phyloP scores from a whole-genome alignment of 2,888 invertebrate genomes.

The Chaetogeoica ovagalla region DNA sequence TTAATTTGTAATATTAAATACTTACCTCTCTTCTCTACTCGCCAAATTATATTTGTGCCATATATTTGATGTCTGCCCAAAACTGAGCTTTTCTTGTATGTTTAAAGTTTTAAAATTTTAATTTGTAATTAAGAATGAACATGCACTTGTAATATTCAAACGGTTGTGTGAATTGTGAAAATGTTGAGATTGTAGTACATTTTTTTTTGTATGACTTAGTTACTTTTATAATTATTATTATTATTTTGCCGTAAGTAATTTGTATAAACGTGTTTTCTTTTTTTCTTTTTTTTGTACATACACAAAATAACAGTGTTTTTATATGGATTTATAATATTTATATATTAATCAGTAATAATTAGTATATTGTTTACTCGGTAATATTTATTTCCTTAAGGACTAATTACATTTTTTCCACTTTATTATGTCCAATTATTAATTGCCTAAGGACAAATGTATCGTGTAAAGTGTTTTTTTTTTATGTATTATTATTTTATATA shows the following conservation, averaged over 20 bases:
- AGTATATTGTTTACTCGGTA: slow-evolving; percentile 25
- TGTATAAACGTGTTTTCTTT: background rate
- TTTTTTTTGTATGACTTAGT: background rate
- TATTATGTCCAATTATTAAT: slow-evolving; percentile 13
- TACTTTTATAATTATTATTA: background rate
- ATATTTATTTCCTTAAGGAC: slow-evolving; percentile 4
- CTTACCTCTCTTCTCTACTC: background rate
- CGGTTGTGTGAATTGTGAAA: slow-evolving; percentile 8
- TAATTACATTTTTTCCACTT: slow-evolving; percentile 14
- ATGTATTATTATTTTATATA: background rate
- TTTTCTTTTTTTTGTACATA: slow-evolving; percentile 15
- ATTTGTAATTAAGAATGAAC: background rate
- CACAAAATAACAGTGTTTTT: slow-evolving; percentile 13
- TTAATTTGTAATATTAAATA: background rate
- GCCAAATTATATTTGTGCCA: slow-evolving; percentile 6
- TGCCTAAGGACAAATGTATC: background rate
- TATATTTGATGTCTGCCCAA: background rate
- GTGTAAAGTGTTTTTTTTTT: slow-evolving; percentile 5
- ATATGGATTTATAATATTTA: slow-evolving; percentile 16
- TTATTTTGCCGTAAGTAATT: background rate
- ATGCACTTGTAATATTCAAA: background rate
- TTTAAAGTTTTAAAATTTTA: background rate
- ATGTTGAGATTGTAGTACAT: background rate
- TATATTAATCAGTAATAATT: slow-evolving; percentile 4
- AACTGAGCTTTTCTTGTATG: background rate